phyloP scores from a whole-genome alignment of 2,797 vertebrate genomes.

The Rhinoraja longicauda region DNA sequence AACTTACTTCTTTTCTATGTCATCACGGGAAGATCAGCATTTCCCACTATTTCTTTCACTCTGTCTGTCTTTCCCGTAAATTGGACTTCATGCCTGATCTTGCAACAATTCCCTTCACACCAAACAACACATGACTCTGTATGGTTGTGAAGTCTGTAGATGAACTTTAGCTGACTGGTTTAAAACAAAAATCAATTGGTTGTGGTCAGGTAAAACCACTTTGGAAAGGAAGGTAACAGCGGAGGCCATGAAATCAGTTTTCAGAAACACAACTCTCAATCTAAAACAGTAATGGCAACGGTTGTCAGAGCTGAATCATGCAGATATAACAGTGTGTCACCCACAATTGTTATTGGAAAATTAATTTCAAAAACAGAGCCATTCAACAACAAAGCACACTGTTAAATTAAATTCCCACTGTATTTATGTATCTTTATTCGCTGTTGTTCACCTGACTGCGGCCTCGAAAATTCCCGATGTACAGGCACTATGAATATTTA shows the following conservation, averaged over 20 bases:
- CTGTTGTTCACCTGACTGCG: neutral
- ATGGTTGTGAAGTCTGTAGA: neutral
- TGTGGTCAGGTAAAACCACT: neutral
- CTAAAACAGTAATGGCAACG: neutral
- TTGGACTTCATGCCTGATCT: neutral
- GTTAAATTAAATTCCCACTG: neutral
- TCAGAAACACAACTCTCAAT: neutral
- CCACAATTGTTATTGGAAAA: neutral
- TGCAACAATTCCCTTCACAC: neutral
- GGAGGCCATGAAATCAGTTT: slow-evolving; percentile 9
- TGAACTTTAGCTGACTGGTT: neutral
- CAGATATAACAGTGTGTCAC: neutral
- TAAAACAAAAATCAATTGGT: neutral
- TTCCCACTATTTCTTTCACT: neutral
- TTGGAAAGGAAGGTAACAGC: neutral
- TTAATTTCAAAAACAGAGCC: neutral
- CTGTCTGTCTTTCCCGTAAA: neutral
- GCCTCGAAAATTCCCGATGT: neutral
- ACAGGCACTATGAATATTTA: neutral
- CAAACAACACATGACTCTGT: neutral
- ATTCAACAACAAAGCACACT: neutral
- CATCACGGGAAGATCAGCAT: neutral
- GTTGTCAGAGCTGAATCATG: neutral
- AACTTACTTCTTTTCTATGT: neutral
- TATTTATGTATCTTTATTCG: neutral